Base-by-base conservation (phyloP, 2,113 vertebrate genomes). In the Sitta europaea region DNA sequence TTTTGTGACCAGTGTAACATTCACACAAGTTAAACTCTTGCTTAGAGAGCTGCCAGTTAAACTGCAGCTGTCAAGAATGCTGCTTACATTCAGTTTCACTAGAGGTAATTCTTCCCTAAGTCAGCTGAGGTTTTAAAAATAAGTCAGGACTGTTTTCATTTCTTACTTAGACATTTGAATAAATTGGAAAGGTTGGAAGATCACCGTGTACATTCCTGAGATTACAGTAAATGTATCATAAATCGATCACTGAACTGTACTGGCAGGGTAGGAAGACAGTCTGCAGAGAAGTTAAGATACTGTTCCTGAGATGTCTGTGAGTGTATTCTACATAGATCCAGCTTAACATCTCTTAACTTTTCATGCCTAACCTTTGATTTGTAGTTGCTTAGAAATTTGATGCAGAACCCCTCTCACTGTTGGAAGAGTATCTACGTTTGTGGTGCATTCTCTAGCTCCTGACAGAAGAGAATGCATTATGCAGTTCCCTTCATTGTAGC, bases 371-470 rank as follows among this genome's bases (percentile, higher is more conserved):
- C n/a, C 18, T 43, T 55, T 85, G 13, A 8, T 63, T 79, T 79
- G 33, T 88, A 48, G 20, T 43, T 85, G 20, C 45, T 48, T 33
- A n/a, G 45, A 43, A 31, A 33, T 75, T 76, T 65, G 31, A 23
- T 74, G 11, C 12, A 27, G 58, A 66, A 3, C 24, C 10, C 2
- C 9, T 86, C 17, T 73, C 38, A 38, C 22, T 83, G 28, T 18
- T 81, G 40, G 18, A 62, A 36, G 55, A 45, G 12, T 8, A 12
- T 9, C 7, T 61, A 1, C 0, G 0, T 92, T 82, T 70, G 25
- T 10, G 5, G 5, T 7, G 10, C 76, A n/a, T 82, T 61, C 23
- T 61, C 14, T 63, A 47, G 54, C 33, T 80, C 29, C n/a, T 76
- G 51, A 54, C 36, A 62, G 33, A 45, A 67, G 27, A 72, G 12